A percentile compares a stretch with the other conserved stretches of the same genome.
These are phyloP conservation scores for Strongylocentrotus purpuratus DNA, from an alignment of 35 echinoderm and acorn worm species.

Conservation along the genomic window DNA sequence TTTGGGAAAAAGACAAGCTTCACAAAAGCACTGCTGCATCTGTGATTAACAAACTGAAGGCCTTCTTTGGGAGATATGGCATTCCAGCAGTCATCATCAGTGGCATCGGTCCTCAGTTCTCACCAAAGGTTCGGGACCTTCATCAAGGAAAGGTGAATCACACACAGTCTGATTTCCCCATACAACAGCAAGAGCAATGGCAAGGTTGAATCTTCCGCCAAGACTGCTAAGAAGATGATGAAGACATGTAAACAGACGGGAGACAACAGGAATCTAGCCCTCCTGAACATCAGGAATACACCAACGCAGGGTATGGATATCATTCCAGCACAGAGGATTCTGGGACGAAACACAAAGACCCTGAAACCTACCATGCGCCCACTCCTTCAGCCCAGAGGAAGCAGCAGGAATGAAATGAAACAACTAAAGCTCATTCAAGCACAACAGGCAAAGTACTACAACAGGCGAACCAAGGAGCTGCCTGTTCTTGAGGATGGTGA, in stretches of 20 bases:
- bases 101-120: slow-evolving; percentile 57
- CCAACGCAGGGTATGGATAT: slow-evolving; percentile 28
- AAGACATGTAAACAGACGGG: not conserved
- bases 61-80: not conserved
- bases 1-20: not conserved
- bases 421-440: not conserved
- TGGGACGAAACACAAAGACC: slow-evolving; percentile 41
- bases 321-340: slow-evolving; percentile 40
- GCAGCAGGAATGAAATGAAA: slow-evolving; percentile 33
- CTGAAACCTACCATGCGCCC: not conserved
- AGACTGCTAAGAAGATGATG: slow-evolving; percentile 51
- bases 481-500: not conserved
- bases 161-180: slow-evolving; percentile 39
- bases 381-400: not conserved
- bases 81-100: slow-evolving; percentile 67
- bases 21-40: not conserved
- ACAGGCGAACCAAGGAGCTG: slow-evolving; percentile 24
- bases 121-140: slow-evolving; percentile 37
- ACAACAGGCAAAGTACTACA: slow-evolving; percentile 36
- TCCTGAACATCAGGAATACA: slow-evolving; percentile 25
- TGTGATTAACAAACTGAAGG: slow-evolving; percentile 58
- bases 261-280: not conserved
- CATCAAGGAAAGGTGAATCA: not conserved
- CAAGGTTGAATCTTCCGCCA: slow-evolving; percentile 40
- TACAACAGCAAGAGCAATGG: slow-evolving; percentile 52